These are phyloP conservation scores for Vidua chalybeata DNA, from an alignment of 2,113 vertebrate genomes.

Conservation along the genomic window DNA sequence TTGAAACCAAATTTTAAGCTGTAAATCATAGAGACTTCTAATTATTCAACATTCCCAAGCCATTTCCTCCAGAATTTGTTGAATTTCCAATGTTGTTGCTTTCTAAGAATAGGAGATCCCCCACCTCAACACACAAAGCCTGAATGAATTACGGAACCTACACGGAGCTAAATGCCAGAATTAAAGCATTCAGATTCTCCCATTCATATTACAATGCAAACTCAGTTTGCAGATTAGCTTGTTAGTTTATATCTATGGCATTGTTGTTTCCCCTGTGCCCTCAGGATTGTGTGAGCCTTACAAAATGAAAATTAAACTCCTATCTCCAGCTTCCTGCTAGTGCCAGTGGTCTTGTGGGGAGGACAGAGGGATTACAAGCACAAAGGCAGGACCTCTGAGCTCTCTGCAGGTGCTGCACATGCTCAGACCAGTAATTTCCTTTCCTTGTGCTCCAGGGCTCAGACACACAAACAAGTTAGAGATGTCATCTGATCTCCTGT, in stretches of 20 bases:
- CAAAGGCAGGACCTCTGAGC: not conserved
- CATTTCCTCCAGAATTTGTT: not conserved
- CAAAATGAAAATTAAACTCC: constrained; percentile 33
- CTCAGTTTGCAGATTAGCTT: not conserved
- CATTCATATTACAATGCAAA: not conserved
- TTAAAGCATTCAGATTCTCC: not conserved
- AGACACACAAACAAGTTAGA: not conserved
- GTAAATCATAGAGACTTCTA: not conserved
- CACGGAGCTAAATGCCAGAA: not conserved
- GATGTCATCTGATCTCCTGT: constrained; percentile 10
- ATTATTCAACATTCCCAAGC: not conserved
- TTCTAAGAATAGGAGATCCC: not conserved
- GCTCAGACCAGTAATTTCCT: not conserved
- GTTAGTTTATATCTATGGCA: not conserved
- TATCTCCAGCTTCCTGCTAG: not conserved
- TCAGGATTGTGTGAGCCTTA: not conserved
- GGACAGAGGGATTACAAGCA: not conserved
- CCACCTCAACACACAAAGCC: not conserved
- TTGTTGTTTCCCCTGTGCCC: not conserved
- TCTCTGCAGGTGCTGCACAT: constrained; percentile 7
- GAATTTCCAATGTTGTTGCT: not conserved
- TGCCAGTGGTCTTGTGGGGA: not conserved
- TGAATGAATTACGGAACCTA: not conserved
- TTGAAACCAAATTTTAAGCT: not conserved
- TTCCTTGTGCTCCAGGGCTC: not conserved